phyloP scores from a whole-genome alignment of 2,797 vertebrate genomes.

The Poliocrania exsul region DNA sequence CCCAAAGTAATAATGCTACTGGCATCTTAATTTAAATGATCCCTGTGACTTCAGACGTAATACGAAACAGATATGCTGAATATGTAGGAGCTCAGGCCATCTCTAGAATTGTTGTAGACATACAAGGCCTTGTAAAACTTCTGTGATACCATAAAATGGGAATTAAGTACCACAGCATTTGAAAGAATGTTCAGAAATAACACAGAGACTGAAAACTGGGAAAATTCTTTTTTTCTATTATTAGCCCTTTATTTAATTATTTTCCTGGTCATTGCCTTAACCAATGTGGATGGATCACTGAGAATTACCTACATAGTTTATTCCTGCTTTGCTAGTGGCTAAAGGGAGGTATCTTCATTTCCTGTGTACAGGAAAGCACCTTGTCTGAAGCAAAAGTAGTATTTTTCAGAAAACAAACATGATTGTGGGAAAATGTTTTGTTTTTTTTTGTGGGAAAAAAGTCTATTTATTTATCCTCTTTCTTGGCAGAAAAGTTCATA shows the following conservation, averaged over 20 bases:
- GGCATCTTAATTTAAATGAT: neutral
- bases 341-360: neutral
- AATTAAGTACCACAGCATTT: neutral
- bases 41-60: neutral
- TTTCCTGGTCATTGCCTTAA: neutral
- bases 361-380: neutral
- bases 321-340: neutral
- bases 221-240: neutral
- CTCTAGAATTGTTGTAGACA: neutral
- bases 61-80: neutral
- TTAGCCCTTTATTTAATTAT: neutral
- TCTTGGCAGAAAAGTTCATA: neutral
- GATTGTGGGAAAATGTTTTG: neutral
- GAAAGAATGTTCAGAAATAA: neutral
- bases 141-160: neutral
- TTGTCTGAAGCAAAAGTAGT: neutral
- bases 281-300: neutral
- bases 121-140: neutral
- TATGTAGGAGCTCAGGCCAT: neutral
- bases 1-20: neutral
- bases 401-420: neutral
- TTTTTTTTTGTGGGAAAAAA: accelerated
- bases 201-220: neutral
- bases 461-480: neutral
- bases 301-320: neutral